phyloP scores from a whole-genome alignment of 2,797 vertebrate genomes.

The Cryptoprocta ferox region DNA sequence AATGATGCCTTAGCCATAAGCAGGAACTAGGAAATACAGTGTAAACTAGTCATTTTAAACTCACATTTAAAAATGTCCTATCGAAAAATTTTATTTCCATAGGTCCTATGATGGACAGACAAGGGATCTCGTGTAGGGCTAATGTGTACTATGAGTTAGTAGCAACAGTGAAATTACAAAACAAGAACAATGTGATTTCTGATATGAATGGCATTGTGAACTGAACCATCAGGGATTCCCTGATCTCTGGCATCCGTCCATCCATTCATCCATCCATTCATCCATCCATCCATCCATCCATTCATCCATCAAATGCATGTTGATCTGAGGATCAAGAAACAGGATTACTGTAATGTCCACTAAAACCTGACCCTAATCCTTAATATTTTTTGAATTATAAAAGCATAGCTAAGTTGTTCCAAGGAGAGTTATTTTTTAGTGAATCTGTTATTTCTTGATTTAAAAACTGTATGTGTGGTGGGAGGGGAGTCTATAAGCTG shows the following conservation, averaged over 20 bases:
- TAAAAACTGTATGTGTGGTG: background rate
- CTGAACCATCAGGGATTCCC: background rate
- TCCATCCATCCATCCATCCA: background rate
- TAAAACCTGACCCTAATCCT: background rate
- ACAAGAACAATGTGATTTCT: background rate
- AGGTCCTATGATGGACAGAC: background rate
- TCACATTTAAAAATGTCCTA: background rate
- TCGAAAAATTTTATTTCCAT: background rate
- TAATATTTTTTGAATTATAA: background rate
- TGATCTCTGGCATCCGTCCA: background rate
- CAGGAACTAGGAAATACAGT: background rate
- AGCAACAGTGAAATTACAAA: background rate
- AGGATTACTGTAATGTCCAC: background rate
- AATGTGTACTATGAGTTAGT: background rate
- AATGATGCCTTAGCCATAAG: background rate
- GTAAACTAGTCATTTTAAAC: background rate
- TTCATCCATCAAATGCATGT: background rate
- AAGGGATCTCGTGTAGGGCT: background rate
- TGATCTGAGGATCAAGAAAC: background rate
- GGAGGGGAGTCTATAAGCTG: accelerated
- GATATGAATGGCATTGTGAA: background rate
- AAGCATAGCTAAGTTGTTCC: background rate
- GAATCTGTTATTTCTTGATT: background rate
- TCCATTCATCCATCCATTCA: background rate
- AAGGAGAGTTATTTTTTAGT: background rate